Percentiles rank a stretch among this genome's conserved stretches.
These are phyloP conservation scores for Archocentrus centrarchus DNA, from an alignment of 2,113 vertebrate species.

Conservation along the genomic window DNA sequence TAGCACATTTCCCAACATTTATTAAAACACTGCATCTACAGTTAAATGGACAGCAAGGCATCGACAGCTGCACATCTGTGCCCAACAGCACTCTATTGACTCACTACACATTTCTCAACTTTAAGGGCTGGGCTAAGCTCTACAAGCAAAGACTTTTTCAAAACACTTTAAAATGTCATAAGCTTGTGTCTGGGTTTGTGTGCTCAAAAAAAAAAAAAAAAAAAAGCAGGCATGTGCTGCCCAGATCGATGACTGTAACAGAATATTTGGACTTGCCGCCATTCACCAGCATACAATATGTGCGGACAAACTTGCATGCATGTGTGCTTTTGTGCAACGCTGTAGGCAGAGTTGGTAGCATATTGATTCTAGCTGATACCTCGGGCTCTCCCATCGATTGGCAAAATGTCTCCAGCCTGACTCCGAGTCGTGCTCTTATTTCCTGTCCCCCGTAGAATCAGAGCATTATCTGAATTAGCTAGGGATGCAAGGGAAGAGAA, in stretches of 20 bases:
- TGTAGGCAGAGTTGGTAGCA: conserved; percentile 16
- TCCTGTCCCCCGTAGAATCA: conserved; percentile 9
- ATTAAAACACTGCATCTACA: neutral
- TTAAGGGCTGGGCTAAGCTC: neutral
- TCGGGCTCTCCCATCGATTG: conserved; percentile 47
- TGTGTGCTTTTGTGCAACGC: conserved; percentile 34
- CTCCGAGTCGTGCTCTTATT: conserved; percentile 19
- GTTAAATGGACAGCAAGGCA: neutral
- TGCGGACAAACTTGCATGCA: conserved; percentile 8
- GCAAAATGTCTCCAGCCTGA: conserved; percentile 35
- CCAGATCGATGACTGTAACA: conserved; percentile 48
- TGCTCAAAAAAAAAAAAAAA: neutral
- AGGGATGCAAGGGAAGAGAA: neutral
- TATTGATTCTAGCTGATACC: conserved; percentile 53
- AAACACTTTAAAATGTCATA: neutral
- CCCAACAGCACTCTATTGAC: neutral
- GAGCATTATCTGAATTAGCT: conserved; percentile 42
- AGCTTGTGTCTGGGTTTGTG: neutral
- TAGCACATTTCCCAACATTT: neutral
- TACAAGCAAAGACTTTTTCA: neutral
- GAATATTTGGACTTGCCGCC: conserved; percentile 52
- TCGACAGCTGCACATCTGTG: neutral
- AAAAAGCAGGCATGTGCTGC: neutral
- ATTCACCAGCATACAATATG: conserved; percentile 19
- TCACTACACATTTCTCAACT: neutral